A percentile compares a stretch with the other conserved stretches of the same genome.
Conservation (phyloP, 2,797 vertebrate species). For the Gallinago stenura region DNA sequence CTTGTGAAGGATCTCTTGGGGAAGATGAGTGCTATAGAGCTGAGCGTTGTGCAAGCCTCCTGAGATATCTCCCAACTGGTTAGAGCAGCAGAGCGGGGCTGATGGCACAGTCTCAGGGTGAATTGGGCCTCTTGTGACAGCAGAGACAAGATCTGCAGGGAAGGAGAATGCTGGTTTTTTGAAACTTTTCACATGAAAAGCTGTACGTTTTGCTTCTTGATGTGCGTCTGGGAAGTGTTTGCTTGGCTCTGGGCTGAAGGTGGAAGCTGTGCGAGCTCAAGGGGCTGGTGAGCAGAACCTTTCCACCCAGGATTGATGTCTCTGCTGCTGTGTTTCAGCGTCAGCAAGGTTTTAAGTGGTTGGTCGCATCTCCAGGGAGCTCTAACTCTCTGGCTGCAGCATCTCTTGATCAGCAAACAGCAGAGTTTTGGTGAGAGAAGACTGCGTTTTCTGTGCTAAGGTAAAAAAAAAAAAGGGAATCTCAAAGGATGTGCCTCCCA, state of each 20-base stretch:
- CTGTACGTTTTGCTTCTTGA: accelerated
- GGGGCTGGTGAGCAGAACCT: neutral
- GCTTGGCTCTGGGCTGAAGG: neutral
- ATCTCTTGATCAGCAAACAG: neutral
- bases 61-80: neutral
- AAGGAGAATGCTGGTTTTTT: neutral
- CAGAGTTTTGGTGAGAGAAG: neutral
- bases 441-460: neutral
- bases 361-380: neutral
- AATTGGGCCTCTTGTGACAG: neutral
- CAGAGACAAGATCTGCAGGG: neutral
- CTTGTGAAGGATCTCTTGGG: neutral
- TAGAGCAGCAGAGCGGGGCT: neutral
- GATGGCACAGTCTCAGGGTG: neutral
- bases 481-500: neutral
- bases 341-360: neutral
- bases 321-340: neutral
- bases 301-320: neutral
- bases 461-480: neutral
- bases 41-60: neutral
- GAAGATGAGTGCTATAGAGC: neutral
- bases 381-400: neutral
- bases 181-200: neutral
- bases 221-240: neutral
- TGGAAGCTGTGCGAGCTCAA: neutral